Conservation (phyloP, 1,140 invertebrate species). For the Phymastichus coffea region DNA sequence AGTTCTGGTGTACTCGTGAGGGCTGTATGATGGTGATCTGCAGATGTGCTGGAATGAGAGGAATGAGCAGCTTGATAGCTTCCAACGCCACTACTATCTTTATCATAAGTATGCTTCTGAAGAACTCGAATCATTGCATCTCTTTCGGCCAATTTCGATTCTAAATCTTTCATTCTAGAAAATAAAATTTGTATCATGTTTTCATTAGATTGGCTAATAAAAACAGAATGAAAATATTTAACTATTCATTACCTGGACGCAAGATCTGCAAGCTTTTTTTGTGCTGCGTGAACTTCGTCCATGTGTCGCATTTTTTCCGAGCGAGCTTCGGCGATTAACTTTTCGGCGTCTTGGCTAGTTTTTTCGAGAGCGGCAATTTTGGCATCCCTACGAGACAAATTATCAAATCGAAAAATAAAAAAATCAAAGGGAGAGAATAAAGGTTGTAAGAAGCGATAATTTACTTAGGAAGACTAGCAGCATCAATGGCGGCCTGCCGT, state of each 20-base stretch:
- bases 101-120: constrained; percentile 76
- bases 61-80: constrained; percentile 55
- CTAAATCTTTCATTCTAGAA: constrained; percentile 78
- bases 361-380: constrained; percentile 84
- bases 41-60: constrained; percentile 54
- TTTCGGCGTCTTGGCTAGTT: constrained; percentile 83
- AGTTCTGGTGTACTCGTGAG: constrained; percentile 52
- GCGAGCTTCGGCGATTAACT: constrained; percentile 80
- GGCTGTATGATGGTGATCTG: constrained; percentile 50
- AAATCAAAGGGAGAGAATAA: not conserved
- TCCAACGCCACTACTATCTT: constrained; percentile 59
- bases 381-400: constrained; percentile 65
- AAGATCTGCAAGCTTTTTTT: constrained; percentile 80
- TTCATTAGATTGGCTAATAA: not conserved
- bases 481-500: constrained; percentile 80
- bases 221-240: not conserved
- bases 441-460: too few species aligned
- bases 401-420: constrained; percentile 11
- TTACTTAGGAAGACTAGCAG: constrained; percentile 81
- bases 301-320: constrained; percentile 84
- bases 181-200: not conserved
- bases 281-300: constrained; percentile 81
- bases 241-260: constrained; percentile 66
- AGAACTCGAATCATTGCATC: constrained; percentile 89
- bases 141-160: constrained; percentile 83